These are phyloP conservation scores for Carapus acus DNA, from an alignment of 2,797 vertebrate genomes.

Conservation along the genomic window DNA sequence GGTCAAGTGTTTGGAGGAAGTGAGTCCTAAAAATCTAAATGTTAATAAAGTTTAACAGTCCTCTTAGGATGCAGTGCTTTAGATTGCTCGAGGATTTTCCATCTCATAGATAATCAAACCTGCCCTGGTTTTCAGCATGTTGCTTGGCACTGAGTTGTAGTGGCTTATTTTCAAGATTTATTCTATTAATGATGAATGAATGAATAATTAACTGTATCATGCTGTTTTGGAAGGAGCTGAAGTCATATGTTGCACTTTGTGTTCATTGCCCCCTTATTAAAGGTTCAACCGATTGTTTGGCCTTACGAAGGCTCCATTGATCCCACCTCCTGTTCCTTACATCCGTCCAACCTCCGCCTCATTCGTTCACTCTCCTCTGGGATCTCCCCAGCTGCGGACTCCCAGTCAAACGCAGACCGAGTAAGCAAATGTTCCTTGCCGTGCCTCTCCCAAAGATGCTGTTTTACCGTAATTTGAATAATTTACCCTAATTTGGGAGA, in stretches of 20 bases:
- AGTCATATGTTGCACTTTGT: neutral
- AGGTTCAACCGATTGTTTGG: slow-evolving; percentile 78
- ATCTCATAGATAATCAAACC: neutral
- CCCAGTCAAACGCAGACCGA: slow-evolving; percentile 54
- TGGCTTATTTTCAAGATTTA: neutral
- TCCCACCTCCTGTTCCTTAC: slow-evolving; percentile 48
- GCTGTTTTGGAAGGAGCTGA: neutral
- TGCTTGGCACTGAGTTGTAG: neutral
- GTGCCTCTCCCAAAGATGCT: neutral
- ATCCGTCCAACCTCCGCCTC: slow-evolving; percentile 35
- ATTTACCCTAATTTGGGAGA: neutral
- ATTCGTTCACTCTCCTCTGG: slow-evolving; percentile 39
- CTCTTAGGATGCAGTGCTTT: neutral
- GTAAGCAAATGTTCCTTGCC: slow-evolving; percentile 52
- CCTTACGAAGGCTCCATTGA: slow-evolving; percentile 64
- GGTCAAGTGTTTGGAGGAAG: slow-evolving; percentile 71
- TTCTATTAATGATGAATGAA: too few species aligned
- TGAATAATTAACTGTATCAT: neutral
- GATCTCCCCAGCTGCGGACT: slow-evolving; percentile 47
- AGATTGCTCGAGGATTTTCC: neutral
- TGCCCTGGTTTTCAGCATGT: neutral
- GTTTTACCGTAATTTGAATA: neutral
- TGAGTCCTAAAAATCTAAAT: slow-evolving; percentile 31
- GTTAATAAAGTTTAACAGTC: neutral
- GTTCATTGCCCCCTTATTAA: slow-evolving; percentile 10